Percentiles rank a stretch among this genome's conserved stretches.
Conservation (phyloP, 2,888 invertebrate species). For the Lasioglossum calceatum region DNA sequence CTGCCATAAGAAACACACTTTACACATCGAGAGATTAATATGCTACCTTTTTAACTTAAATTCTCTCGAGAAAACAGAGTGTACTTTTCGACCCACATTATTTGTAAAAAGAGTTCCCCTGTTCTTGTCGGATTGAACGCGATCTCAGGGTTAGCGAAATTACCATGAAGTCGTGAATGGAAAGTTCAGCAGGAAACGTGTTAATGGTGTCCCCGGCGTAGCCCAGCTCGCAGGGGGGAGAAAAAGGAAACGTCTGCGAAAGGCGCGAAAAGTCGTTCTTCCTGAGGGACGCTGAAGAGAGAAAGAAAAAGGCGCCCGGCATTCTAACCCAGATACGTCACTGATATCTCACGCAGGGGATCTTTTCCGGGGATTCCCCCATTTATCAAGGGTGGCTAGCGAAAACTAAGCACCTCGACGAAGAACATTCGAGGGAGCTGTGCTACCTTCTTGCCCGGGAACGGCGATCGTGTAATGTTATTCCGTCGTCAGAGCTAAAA, state of each 20-base stretch:
- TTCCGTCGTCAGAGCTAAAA: background rate
- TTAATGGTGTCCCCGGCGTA: background rate
- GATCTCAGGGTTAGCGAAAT: background rate
- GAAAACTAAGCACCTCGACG: constrained; percentile 47
- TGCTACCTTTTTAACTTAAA: background rate
- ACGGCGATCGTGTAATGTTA: constrained; percentile 3
- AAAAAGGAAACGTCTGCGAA: background rate
- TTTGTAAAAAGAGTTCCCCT: background rate
- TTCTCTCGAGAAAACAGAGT: background rate
- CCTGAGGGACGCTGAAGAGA: background rate
- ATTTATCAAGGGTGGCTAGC: constrained; percentile 54
- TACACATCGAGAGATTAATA: no score
- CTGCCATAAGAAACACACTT: no score
- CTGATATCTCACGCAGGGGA: constrained; percentile 41
- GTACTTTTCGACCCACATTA: background rate
- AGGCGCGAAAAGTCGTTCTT: constrained; percentile 21
- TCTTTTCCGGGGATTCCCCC: constrained; percentile 37
- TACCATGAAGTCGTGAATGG: background rate
- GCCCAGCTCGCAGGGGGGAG: background rate
- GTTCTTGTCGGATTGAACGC: background rate
- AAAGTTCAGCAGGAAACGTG: constrained; percentile 2
- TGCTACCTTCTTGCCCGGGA: background rate
- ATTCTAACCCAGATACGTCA: constrained; percentile 57
- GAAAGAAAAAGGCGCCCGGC: background rate
- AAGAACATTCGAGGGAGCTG: constrained; percentile 4